These are phyloP conservation scores for Donacobius atricapilla DNA, from an alignment of 2,113 vertebrate genomes.

Conservation along the genomic window DNA sequence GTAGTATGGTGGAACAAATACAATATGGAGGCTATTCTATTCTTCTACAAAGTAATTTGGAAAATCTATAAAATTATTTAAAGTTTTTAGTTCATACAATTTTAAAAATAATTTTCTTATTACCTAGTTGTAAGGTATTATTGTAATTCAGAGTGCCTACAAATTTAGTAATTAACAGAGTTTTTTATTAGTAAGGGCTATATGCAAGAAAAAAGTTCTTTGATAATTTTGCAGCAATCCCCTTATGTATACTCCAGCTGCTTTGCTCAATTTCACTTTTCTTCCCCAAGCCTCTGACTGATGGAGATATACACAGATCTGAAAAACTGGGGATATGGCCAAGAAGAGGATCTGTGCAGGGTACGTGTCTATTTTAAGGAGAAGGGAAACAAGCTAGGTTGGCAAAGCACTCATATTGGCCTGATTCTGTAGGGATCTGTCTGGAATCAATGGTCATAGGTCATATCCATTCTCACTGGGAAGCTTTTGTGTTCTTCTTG, in stretches of 20 bases:
- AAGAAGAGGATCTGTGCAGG: conserved; percentile 45
- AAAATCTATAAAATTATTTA: neutral
- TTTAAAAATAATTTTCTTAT: neutral
- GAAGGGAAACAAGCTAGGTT: neutral
- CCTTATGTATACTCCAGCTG: neutral
- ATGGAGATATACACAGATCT: conserved; percentile 17
- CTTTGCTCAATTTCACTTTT: conserved; percentile 39
- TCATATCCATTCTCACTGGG: neutral
- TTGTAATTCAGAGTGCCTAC: neutral
- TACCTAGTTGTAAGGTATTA: neutral
- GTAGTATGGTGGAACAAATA: neutral
- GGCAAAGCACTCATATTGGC: neutral
- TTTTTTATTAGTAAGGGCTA: neutral
- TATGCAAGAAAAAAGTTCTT: neutral
- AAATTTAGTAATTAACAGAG: neutral
- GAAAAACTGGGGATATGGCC: conserved; percentile 31
- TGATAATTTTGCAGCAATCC: neutral
- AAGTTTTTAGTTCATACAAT: neutral
- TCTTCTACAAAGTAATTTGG: neutral
- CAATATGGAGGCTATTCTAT: neutral
- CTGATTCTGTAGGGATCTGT: neutral
- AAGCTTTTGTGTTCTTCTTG: neutral
- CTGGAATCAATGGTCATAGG: neutral
- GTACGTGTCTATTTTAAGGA: neutral
- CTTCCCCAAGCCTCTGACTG: conserved; percentile 42